These are phyloP conservation scores for Bombyx mandarina DNA, from an alignment of 1,140 invertebrate species.

Conservation along the genomic window DNA sequence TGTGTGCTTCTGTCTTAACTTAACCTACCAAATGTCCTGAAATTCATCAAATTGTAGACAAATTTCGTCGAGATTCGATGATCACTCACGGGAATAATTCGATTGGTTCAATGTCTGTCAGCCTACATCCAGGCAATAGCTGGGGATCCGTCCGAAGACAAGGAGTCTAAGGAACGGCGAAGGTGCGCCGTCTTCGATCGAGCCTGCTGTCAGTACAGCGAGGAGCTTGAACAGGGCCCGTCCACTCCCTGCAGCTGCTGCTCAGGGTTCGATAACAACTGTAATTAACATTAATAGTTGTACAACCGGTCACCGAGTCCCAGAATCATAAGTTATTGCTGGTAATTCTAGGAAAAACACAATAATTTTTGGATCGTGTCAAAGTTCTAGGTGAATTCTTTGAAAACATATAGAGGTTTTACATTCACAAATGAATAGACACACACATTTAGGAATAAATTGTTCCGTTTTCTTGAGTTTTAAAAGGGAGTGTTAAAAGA, in stretches of 20 bases:
- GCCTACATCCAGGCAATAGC: conserved; percentile 59
- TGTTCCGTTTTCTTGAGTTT: too few relatives aligned
- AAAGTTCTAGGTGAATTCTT: too few relatives aligned
- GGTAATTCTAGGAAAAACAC: too few relatives aligned
- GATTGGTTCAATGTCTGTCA: not conserved
- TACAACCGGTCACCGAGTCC: too few relatives aligned
- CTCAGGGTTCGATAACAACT: conserved; percentile 45
- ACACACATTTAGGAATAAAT: too few relatives aligned
- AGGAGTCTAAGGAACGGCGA: conserved; percentile 47
- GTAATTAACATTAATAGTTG: conserved; percentile 4
- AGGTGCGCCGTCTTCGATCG: conserved; percentile 21
- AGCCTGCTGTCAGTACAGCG: conserved; percentile 60
- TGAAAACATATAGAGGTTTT: too few relatives aligned
- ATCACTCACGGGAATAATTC: not conserved
- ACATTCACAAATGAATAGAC: too few relatives aligned
- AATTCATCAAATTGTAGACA: not conserved
- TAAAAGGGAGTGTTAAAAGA: too few relatives aligned
- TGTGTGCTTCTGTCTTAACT: not conserved
- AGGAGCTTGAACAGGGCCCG: conserved; percentile 54
- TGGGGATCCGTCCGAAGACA: conserved; percentile 50
- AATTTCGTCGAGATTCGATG: too few relatives aligned
- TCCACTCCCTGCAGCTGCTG: conserved; percentile 55
- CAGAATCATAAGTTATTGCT: too few relatives aligned
- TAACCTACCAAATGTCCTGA: not conserved
- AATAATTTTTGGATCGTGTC: too few relatives aligned